Evolutionary conservation across 2,888 invertebrate species (phyloP), one percentile per base, ranked within the genome.

Genomic region (Hyposoter dolosus): DNA sequence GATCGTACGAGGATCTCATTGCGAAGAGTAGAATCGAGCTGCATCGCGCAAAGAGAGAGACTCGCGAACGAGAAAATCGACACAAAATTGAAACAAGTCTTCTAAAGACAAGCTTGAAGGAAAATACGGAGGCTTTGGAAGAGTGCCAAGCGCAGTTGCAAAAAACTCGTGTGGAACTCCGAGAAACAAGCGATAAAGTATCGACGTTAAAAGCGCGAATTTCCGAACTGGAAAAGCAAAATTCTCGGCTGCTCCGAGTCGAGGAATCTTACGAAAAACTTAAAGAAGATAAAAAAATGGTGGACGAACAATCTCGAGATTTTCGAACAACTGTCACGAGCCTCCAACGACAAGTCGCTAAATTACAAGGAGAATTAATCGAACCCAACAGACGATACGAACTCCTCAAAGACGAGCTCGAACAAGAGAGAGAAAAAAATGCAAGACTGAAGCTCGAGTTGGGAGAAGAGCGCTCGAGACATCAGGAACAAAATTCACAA

Each of bases 371-470:
- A 5, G 93, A 93, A 86, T 85, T 93, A 3, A 89, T 92, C 40
- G 93, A 93, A 56, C 93, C 93, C 0, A 92, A 93, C 66, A 90
- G 92, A 78, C 90, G 91, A 6, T 91, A 92, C 63, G 90, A 91
- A 53, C 86, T 92, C 10, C 65, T 92, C 7, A 92, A 91, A 69
- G 90, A 92, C 40, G 92, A 93, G 78, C 82, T 93, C 66, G 88
- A 90, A n/a, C 87, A 90, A 40, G 93, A 93, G 77, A 91, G 88
- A 80, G 89, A 91, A 65, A 90, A 90, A 66, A 83, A 79, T 5
- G 80, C 71, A 0, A 92, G 90, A 82, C 78, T 93, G 12, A 92
- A 91, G 12, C 85, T 88, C n/a, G 93, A 94, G 80, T 60, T 92
- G 19, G 60, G 77, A 5, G 92, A 92, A 4, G 92, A 92, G 50